phyloP scores from a whole-genome alignment of 2,888 invertebrate genomes.

The Heteromurus nitidus region DNA sequence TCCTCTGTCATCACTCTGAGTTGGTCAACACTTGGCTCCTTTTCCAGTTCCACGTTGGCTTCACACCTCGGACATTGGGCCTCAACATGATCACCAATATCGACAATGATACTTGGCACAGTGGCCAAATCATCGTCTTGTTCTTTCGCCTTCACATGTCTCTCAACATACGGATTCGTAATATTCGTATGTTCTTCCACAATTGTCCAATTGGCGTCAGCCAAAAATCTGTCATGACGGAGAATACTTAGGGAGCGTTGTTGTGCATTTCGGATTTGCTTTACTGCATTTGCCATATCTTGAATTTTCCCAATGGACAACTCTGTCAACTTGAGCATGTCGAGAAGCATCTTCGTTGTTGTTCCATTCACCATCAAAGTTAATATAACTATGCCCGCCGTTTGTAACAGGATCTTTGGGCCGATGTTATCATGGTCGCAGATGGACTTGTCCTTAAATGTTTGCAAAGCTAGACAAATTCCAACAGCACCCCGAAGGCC shows the following conservation, averaged over 20 bases:
- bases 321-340: slow-evolving; percentile 78
- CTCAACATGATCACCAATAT: not conserved
- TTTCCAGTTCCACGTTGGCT: slow-evolving; percentile 74
- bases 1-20: slow-evolving; percentile 80
- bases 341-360: slow-evolving; percentile 78
- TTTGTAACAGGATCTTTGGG: slow-evolving; percentile 77
- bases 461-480: slow-evolving; percentile 79
- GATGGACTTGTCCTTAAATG: slow-evolving; percentile 77
- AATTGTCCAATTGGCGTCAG: slow-evolving; percentile 81
- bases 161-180: slow-evolving; percentile 79
- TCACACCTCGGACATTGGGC: slow-evolving; percentile 12
- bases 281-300: slow-evolving; percentile 79
- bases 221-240: slow-evolving; percentile 81
- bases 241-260: slow-evolving; percentile 79
- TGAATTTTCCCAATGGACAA: slow-evolving; percentile 78
- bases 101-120: slow-evolving; percentile 26
- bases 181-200: slow-evolving; percentile 79
- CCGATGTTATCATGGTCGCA: slow-evolving; percentile 63
- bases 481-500: slow-evolving; percentile 80
- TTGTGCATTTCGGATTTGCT: slow-evolving; percentile 77
- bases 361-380: slow-evolving; percentile 80
- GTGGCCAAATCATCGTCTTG: not conserved
- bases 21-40: slow-evolving; percentile 79
- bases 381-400: slow-evolving; percentile 79
- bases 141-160: slow-evolving; percentile 55